Evolutionary conservation across 2,888 invertebrate genomes (phyloP).

Genomic region (Pollenia angustigena): DNA sequence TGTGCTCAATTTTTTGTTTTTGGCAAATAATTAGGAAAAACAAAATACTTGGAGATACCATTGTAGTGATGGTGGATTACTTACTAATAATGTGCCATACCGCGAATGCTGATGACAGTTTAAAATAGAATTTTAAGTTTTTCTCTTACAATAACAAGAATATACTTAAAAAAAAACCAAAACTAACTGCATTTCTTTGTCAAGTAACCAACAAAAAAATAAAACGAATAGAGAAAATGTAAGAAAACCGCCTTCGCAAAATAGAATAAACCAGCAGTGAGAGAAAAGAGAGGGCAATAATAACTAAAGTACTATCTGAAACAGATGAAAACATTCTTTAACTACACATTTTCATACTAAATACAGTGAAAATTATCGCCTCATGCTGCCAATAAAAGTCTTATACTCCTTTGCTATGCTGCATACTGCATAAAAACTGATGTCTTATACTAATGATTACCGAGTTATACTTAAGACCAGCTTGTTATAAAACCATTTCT

Average conservation of each 20-base stretch:
- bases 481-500: no score
- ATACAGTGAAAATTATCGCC: no score
- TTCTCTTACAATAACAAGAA: not conserved
- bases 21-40: constrained; percentile 65
- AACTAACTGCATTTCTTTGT: constrained; percentile 32
- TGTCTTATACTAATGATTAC: no score
- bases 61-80: constrained; percentile 47
- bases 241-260: constrained; percentile 53
- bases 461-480: no score
- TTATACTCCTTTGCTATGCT: no score
- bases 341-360: not conserved
- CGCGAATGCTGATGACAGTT: constrained; percentile 64
- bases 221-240: not conserved
- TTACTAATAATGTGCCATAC: constrained; percentile 39
- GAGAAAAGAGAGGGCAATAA: constrained; percentile 16
- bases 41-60: constrained; percentile 37
- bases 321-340: not conserved
- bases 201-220: constrained; percentile 4
- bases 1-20: constrained; percentile 5
- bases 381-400: no score
- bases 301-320: not conserved
- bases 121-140: constrained; percentile 64
- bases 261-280: constrained; percentile 22
- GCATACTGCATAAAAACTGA: no score
- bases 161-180: not conserved